phyloP scores from a whole-genome alignment of 2,888 invertebrate genomes.

The Gymnocheta viridis region DNA sequence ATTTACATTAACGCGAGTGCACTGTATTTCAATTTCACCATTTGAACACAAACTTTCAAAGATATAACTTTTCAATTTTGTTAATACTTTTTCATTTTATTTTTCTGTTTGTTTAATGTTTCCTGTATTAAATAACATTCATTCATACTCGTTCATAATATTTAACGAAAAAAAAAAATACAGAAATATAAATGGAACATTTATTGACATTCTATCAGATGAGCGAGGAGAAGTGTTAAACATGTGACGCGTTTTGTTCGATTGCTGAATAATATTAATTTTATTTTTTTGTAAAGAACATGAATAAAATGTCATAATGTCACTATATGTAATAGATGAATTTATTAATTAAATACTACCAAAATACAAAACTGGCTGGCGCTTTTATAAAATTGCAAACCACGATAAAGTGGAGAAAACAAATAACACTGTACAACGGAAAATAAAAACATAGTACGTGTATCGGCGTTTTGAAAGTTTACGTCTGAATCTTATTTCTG shows the following conservation, averaged over 20 bases:
- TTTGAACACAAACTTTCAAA: background rate
- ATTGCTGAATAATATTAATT: conserved; percentile 35
- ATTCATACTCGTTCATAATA: conserved; percentile 17
- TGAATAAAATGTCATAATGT: conserved; percentile 46
- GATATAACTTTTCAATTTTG: background rate
- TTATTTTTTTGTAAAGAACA: conserved; percentile 18
- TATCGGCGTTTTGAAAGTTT: no score
- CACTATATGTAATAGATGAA: conserved; percentile 30
- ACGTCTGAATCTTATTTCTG: no score
- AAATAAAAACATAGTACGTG: no score
- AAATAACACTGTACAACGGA: no score
- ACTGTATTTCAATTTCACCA: conserved; percentile 15
- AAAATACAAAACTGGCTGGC: conserved; percentile 6
- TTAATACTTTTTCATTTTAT: background rate
- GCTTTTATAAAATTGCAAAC: conserved; percentile 10
- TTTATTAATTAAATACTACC: conserved; percentile 42
- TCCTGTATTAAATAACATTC: conserved; percentile 43
- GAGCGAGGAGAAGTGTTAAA: background rate
- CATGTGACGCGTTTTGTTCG: conserved; percentile 21
- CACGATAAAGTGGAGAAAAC: background rate
- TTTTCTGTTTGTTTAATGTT: conserved; percentile 11
- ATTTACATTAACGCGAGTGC: no score
- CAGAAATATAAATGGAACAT: background rate
- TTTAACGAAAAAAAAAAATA: background rate
- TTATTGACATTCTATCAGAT: conserved; percentile 42